Evolutionary conservation across 1,140 invertebrate species (phyloP), one percentile per base, ranked within the genome.

Genomic region (Chlorops oryzae): DNA sequence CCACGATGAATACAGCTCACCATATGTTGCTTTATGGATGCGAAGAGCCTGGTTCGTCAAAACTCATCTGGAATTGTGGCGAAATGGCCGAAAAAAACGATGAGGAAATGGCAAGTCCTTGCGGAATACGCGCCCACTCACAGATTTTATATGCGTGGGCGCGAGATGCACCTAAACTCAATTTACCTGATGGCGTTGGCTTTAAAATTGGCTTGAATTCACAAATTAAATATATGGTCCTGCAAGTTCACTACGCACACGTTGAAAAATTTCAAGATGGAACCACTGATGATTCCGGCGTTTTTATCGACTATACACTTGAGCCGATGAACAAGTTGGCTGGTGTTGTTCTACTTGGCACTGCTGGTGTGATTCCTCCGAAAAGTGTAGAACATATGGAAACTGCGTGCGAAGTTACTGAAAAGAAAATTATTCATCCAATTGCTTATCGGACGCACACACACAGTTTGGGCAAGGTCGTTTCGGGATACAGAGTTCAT

Each of bases 1-100:
- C 92, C 2, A 86, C 87, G 2, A 92, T 88, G 83, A 74, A 86
- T 57, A 88, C 85, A 2, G 90, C 91, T 9, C 96, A 99, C 77
- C 96, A 99, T 70, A 97, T 98, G 81, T 75, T 98, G 50, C 73
- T 99, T 1, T 98, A 96, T 74, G 96, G 95, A 10, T 99, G 96
- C 60, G 77, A 80, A 22, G 77, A 79, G 52, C 94, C 95, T 4
- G 93, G 93, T 28, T 83, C 80, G 32, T 74, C 81, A 46, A 81
- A 88, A 55, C 72, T 79, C 35, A 84, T 88, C 35, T 98, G 94
- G 91, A 85, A 92, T 74, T 97, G 93, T 69, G 92, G 92, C 5
- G 92, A 96, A 78, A 96, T 97, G 93, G 78, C 83, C 9, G 62
- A 73, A 44, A 73, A 75, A 17, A 62, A 63, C 43, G 72, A 73